Percentiles rank a stretch among this genome's conserved stretches.
These are phyloP conservation scores for Volucella inflata DNA, from an alignment of 2,888 invertebrate species.

Conservation along the genomic window DNA sequence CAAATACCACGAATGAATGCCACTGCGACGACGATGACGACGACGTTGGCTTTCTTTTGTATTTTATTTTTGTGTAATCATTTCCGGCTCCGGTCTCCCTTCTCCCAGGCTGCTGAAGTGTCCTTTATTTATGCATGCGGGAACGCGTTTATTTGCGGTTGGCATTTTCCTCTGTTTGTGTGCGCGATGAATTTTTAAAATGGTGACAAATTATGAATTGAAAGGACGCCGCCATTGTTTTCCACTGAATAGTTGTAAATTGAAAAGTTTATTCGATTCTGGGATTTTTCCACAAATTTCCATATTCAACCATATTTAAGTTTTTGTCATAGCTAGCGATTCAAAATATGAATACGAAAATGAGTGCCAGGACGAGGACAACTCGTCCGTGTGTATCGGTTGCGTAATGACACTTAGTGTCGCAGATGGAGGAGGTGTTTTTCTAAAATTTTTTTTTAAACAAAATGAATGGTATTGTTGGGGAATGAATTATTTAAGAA, in stretches of 20 bases:
- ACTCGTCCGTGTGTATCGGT: background rate
- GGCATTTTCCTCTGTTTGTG: slow-evolving; percentile 66
- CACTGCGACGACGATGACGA: background rate
- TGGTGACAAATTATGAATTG: slow-evolving; percentile 76
- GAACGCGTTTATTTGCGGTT: slow-evolving; percentile 75
- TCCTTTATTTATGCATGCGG: slow-evolving; percentile 75
- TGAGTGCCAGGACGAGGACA: too few species aligned
- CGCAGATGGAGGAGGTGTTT: slow-evolving; percentile 6
- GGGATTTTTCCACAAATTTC: slow-evolving; percentile 50
- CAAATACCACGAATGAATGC: background rate
- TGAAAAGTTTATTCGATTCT: slow-evolving; percentile 75
- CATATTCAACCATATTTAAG: background rate
- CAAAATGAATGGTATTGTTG: slow-evolving; percentile 5
- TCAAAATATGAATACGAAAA: slow-evolving; percentile 4
- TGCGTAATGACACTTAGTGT: slow-evolving; percentile 1
- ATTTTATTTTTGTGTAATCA: slow-evolving; percentile 4
- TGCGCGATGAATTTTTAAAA: slow-evolving; percentile 75
- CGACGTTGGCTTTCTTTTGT: slow-evolving; percentile 18
- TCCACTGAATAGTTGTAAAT: slow-evolving; percentile 72
- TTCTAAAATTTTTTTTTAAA: background rate
- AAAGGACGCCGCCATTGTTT: slow-evolving; percentile 67
- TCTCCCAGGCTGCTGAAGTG: slow-evolving; percentile 3
- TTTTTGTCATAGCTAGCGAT: slow-evolving; percentile 20
- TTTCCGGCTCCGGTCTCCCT: too few species aligned
- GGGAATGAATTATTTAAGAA: slow-evolving; percentile 8